Conservation (phyloP, 2,797 vertebrate species). For the Aeoliscus strigatus region DNA sequence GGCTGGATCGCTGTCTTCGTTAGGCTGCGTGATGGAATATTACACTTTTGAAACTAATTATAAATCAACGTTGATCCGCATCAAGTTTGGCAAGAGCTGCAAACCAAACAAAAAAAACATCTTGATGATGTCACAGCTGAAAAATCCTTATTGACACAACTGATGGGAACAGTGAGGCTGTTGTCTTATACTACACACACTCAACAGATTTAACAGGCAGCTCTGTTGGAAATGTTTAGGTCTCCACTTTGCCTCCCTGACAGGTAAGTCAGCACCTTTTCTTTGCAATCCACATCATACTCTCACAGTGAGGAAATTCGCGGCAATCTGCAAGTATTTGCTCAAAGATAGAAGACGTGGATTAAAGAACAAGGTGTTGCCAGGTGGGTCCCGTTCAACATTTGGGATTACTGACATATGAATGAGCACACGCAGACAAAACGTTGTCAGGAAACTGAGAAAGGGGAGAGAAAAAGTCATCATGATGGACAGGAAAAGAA, state of each 20-base stretch:
- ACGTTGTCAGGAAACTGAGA: slow-evolving; percentile 8
- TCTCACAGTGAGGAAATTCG: slow-evolving; percentile 40
- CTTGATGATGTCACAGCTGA: slow-evolving; percentile 15
- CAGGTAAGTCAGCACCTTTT: slow-evolving; percentile 11
- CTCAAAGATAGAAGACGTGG: slow-evolving; percentile 29
- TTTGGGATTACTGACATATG: slow-evolving; percentile 44
- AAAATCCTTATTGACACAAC: slow-evolving; percentile 27
- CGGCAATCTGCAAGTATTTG: slow-evolving; percentile 42
- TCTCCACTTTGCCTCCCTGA: neutral
- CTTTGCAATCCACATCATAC: slow-evolving; percentile 26
- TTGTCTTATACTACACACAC: slow-evolving; percentile 21
- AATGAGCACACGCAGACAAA: slow-evolving; percentile 13
- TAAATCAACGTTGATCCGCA: slow-evolving; percentile 51
- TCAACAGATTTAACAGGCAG: slow-evolving; percentile 3
- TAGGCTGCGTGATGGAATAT: slow-evolving; percentile 34
- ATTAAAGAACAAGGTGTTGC: slow-evolving; percentile 35
- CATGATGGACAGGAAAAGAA: slow-evolving; percentile 20
- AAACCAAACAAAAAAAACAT: slow-evolving; percentile 25
- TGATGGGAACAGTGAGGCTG: slow-evolving; percentile 3
- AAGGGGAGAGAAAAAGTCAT: slow-evolving; percentile 41
- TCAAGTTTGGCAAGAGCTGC: slow-evolving; percentile 35
- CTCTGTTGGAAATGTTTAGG: neutral
- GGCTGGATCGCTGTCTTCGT: slow-evolving; percentile 44
- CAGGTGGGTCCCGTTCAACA: slow-evolving; percentile 49
- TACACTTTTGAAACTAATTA: slow-evolving; percentile 66